These are phyloP conservation scores for Oscheius onirici DNA, from an alignment of 2,888 invertebrate species.

Conservation along the genomic window DNA sequence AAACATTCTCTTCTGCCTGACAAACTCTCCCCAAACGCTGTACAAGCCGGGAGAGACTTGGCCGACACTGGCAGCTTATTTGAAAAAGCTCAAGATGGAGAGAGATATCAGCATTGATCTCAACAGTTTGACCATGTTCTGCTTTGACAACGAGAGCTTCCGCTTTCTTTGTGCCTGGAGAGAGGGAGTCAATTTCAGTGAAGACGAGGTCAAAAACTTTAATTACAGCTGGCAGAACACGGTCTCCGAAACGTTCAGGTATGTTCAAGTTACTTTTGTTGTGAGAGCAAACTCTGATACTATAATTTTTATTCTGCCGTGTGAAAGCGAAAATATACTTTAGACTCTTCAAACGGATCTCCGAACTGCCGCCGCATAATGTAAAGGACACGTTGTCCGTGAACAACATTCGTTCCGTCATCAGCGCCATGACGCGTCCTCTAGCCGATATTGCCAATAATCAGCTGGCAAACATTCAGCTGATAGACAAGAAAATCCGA, in stretches of 20 bases:
- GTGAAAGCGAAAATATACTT: background rate
- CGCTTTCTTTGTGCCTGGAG: background rate
- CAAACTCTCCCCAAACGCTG: conserved; percentile 37
- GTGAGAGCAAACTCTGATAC: no score
- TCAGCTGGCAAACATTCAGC: no score
- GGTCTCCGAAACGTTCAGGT: conserved; percentile 2
- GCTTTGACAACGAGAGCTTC: conserved; percentile 21
- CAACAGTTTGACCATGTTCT: conserved; percentile 1
- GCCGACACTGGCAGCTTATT: conserved; percentile 1
- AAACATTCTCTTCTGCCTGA: conserved; percentile 61
- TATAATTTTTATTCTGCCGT: no score
- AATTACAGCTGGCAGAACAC: background rate
- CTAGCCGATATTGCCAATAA: no score
- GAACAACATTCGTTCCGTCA: no score
- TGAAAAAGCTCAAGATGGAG: background rate
- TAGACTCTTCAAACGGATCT: background rate
- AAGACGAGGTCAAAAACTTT: background rate
- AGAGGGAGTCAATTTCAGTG: background rate
- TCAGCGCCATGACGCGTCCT: no score
- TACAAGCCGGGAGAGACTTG: conserved; percentile 32
- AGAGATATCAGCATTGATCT: background rate
- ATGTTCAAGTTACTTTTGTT: no score
- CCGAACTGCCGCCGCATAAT: no score
- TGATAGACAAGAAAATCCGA: no score
- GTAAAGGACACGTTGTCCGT: no score